Evolutionary conservation across 2,888 invertebrate genomes (phyloP).

Genomic region (Callinectes sapidus): DNA sequence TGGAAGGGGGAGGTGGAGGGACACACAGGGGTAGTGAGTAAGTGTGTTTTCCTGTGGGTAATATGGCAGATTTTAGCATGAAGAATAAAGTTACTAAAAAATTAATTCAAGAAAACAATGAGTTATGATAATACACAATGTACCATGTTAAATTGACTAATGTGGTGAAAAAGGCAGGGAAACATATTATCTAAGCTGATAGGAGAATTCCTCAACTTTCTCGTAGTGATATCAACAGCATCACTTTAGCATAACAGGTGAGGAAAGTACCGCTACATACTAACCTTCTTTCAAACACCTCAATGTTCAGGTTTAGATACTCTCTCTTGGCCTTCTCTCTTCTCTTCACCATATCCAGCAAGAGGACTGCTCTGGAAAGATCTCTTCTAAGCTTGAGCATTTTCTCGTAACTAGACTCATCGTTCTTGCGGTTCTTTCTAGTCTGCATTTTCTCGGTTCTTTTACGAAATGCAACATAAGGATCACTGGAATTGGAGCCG

Average conservation of each 20-base stretch:
- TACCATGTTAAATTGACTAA: too few species aligned
- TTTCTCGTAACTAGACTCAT: constrained; percentile 99
- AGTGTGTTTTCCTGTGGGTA: too few species aligned
- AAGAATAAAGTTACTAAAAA: neutral
- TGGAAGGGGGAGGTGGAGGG: too few species aligned
- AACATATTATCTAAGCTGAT: too few species aligned
- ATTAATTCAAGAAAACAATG: too few species aligned
- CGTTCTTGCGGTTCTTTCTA: constrained; percentile 97
- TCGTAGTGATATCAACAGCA: neutral
- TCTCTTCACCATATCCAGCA: constrained; percentile 92
- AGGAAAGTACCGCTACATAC: neutral
- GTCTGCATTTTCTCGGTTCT: constrained; percentile 99
- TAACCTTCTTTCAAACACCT: constrained; percentile 90
- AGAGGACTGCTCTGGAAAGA: constrained; percentile 90
- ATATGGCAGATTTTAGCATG: neutral
- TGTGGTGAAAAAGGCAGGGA: too few species aligned
- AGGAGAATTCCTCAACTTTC: neutral
- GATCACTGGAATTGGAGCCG: constrained; percentile 89
- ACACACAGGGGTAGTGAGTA: too few species aligned
- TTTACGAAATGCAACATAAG: constrained; percentile 97
- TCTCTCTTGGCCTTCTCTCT: constrained; percentile 96
- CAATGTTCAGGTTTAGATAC: constrained; percentile 90
- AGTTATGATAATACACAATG: too few species aligned
- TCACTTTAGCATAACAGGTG: neutral
- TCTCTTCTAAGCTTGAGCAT: constrained; percentile 97